Evolutionary conservation across 2,113 vertebrate species (phyloP), one percentile per base, ranked within the genome.

Genomic region (Cyprinodon variegatus): DNA sequence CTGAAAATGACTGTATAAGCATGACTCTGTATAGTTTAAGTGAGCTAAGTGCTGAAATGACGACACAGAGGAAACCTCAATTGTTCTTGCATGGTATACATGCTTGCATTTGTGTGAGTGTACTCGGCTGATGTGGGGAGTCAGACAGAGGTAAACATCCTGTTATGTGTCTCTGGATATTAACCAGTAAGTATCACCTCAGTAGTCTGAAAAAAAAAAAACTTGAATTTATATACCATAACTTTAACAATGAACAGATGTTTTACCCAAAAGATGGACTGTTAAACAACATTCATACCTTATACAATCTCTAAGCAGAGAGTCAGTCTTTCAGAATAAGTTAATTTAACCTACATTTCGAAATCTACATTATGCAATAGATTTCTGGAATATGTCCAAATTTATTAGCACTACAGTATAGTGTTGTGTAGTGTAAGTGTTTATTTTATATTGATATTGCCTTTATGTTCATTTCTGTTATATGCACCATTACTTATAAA

Each of bases 141-240:
- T n/a, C 2, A 3, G 53, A 74, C 79, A 84, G 77, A 72, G 57
- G 65, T 77, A 86, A 80, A 87, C 76, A 79, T 86, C 85, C 83
- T 91, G 83, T 90, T 87, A 84, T 85, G 74, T 78, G 62, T 81
- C 65, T 72, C 70, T 50, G 75, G 40, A 80, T 86, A 40, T 38
- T 65, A 69, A 64, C 5, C 57, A 17, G 63, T 62, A 62, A 66
- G 61, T 80, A 73, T 67, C 43, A 79, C 61, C 9, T 11, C 22
- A 17, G 73, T 20, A 78, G 10, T 10, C 14, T 72, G 65, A 7
- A 68, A 81, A 76, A 81, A 76, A 81, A 59, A 60, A 70, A 48
- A 2, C 29, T 29, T 29, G 9, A 4, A 43, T 57, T 20, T 10
- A 40, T 50, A 46, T 46, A 72, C 22, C n/a, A 14, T 4, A 60